Conservation (phyloP, 2,888 invertebrate species). For the Chrysolina oricalcia region DNA sequence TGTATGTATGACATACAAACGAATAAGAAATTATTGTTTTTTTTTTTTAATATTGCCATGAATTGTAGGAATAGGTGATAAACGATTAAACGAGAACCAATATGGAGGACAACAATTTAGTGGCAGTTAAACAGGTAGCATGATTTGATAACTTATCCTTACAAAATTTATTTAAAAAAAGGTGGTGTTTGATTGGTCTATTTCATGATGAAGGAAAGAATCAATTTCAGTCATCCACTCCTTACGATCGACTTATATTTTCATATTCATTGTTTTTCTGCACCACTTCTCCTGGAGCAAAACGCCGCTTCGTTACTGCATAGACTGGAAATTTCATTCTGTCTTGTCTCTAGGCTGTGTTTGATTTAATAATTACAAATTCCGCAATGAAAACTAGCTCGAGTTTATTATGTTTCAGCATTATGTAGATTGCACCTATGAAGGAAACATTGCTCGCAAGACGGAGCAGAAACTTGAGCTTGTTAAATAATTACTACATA, state of each 20-base stretch:
- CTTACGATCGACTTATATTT: neutral
- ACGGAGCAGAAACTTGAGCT: slow-evolving; percentile 1
- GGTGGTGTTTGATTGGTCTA: too few species aligned
- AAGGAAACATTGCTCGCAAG: slow-evolving; percentile 14
- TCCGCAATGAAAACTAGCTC: slow-evolving; percentile 21
- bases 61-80: too few species aligned
- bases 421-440: slow-evolving; percentile 15
- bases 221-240: too few species aligned
- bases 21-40: too few species aligned
- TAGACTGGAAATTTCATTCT: neutral
- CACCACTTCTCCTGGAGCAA: neutral
- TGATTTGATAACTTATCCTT: too few species aligned
- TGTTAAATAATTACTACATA: neutral
- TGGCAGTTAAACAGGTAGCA: too few species aligned
- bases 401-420: slow-evolving; percentile 19
- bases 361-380: slow-evolving; percentile 17
- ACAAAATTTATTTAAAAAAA: too few species aligned
- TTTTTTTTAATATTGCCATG: too few species aligned
- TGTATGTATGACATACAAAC: too few species aligned
- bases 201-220: too few species aligned
- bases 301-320: neutral
- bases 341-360: slow-evolving; percentile 11
- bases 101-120: too few species aligned
- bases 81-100: too few species aligned
- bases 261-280: neutral